Percentiles rank a stretch among this genome's conserved stretches.
These are phyloP conservation scores for Chiroxiphia lanceolata DNA, from an alignment of 2,797 vertebrate genomes.

Conservation along the genomic window DNA sequence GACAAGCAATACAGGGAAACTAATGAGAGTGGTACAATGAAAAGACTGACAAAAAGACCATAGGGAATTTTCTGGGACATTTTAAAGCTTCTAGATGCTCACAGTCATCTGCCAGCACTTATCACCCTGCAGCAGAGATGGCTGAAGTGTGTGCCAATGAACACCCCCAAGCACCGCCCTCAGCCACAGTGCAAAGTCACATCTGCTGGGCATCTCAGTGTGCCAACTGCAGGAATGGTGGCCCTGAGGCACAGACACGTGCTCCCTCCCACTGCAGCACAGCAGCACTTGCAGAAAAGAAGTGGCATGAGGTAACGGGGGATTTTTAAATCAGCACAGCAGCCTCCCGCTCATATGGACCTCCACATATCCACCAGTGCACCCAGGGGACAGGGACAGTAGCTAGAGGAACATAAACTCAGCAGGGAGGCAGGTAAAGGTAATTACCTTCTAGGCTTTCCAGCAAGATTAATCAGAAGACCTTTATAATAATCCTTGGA, in stretches of 20 bases:
- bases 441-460: not conserved
- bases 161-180: not conserved
- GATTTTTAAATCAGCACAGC: not conserved
- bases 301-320: not conserved
- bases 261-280: not conserved
- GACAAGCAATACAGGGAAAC: not conserved
- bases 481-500: not conserved
- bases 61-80: not conserved
- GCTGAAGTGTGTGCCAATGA: not conserved
- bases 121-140: not conserved
- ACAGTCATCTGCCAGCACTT: not conserved
- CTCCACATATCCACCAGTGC: rapidly evolving
- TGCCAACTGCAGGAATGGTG: not conserved
- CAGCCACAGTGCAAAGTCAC: not conserved
- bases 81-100: not conserved
- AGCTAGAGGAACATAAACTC: not conserved
- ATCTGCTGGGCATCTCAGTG: not conserved
- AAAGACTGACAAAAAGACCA: not conserved
- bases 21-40: not conserved
- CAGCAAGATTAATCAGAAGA: not conserved
- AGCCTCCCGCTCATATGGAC: not conserved
- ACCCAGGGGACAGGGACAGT: not conserved
- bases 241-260: rapidly evolving
- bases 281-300: not conserved
- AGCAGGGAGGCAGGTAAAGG: not conserved